These are phyloP conservation scores for Psilopogon haemacephalus DNA, from an alignment of 2,113 vertebrate species.

Conservation along the genomic window DNA sequence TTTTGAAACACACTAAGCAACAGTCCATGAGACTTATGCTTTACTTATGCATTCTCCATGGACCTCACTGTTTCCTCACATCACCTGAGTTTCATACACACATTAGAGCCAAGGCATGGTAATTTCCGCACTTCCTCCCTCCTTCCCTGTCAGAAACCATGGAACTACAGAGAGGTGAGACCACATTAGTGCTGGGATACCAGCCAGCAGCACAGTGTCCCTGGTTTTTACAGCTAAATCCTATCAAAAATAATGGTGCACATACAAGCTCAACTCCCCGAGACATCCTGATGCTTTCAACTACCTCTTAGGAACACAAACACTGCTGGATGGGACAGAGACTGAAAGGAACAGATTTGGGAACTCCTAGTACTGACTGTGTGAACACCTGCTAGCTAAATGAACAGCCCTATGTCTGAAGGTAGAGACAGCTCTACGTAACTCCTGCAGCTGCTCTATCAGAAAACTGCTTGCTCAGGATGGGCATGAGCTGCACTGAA, in stretches of 20 bases:
- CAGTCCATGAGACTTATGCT: neutral
- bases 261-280: neutral
- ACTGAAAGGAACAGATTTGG: neutral
- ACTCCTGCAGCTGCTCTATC: neutral
- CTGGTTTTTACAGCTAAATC: constrained; percentile 35
- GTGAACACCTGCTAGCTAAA: neutral
- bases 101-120: neutral
- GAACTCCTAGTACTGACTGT: neutral
- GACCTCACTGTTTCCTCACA: neutral
- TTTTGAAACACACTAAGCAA: neutral
- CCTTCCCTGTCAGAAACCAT: neutral
- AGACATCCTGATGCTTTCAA: constrained; percentile 25
- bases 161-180: neutral
- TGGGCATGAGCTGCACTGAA: neutral
- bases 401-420: neutral
- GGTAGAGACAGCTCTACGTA: neutral
- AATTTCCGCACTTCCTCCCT: neutral
- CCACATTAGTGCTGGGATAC: neutral
- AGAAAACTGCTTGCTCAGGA: neutral
- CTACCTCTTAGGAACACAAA: neutral
- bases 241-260: constrained; percentile 39
- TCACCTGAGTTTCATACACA: neutral
- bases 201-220: constrained; percentile 16
- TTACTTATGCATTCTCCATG: neutral
- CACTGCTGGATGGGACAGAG: neutral